Percentiles rank a stretch among this genome's conserved stretches.
Evolutionary conservation across 2,888 invertebrate genomes (phyloP).

Genomic region (Archips xylosteana): DNA sequence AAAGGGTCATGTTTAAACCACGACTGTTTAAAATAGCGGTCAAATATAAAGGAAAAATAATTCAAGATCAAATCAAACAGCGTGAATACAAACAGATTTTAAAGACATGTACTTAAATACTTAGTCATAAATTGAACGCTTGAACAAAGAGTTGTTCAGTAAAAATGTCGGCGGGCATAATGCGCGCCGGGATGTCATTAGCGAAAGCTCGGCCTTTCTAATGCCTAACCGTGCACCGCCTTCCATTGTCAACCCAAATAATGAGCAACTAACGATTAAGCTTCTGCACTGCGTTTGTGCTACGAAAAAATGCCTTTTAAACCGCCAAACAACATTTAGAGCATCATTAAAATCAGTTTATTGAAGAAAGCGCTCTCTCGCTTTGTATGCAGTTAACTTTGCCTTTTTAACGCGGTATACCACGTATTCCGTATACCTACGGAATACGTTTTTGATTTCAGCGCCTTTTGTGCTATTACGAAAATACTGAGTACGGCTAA

Average conservation of each 20-base stretch:
- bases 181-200: conserved; percentile 79
- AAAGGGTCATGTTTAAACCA: background rate
- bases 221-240: conserved; percentile 81
- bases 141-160: conserved; percentile 77
- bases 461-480: background rate
- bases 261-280: conserved; percentile 82
- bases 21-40: background rate
- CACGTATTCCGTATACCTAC: conserved; percentile 3
- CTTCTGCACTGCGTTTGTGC: conserved; percentile 54
- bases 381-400: conserved; percentile 33
- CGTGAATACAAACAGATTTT: conserved; percentile 31
- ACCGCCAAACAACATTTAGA: conserved; percentile 50
- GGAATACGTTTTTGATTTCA: conserved; percentile 20
- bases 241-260: conserved; percentile 76
- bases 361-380: conserved; percentile 37
- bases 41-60: background rate
- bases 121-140: conserved; percentile 35
- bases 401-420: conserved; percentile 20
- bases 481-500: background rate
- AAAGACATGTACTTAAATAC: conserved; percentile 36
- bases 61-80: conserved; percentile 13
- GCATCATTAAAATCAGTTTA: conserved; percentile 51
- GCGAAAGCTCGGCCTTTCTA: conserved; percentile 80
- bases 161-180: conserved; percentile 67
- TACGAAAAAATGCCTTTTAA: conserved; percentile 56